Evolutionary conservation across 2,888 invertebrate genomes (phyloP).

Genomic region (Glaucopsyche alexis): DNA sequence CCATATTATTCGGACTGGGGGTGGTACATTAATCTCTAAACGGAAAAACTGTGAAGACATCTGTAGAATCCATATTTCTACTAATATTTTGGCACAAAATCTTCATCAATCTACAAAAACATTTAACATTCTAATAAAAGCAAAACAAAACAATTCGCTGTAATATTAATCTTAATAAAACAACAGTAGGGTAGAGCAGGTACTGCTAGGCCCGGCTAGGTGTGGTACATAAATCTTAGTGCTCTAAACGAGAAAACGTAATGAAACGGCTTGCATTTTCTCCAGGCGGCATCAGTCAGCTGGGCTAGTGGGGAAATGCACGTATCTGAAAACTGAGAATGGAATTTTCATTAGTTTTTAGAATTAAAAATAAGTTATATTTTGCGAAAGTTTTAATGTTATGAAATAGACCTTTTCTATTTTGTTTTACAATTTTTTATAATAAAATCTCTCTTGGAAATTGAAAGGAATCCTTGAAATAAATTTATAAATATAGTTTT

Average conservation of each 20-base stretch:
- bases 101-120: too few relatives aligned
- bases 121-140: neutral
- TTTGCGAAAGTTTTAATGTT: too few relatives aligned
- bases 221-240: conserved; percentile 59
- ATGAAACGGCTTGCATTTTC: conserved; percentile 77
- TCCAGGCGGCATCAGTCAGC: conserved; percentile 67
- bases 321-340: conserved; percentile 43
- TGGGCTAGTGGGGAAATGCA: conserved; percentile 38
- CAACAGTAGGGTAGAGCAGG: conserved; percentile 38
- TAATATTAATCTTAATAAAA: conserved; percentile 4
- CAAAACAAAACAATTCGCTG: neutral
- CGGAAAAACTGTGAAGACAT: conserved; percentile 31
- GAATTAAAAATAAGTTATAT: too few relatives aligned
- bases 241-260: conserved; percentile 68
- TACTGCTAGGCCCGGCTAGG: conserved; percentile 40
- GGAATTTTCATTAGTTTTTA: neutral
- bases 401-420: too few relatives aligned
- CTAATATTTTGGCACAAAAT: too few relatives aligned
- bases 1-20: conserved; percentile 33
- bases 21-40: conserved; percentile 60
- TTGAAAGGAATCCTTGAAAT: too few relatives aligned
- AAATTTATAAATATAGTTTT: too few relatives aligned
- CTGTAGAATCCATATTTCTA: neutral
- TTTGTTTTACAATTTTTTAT: too few relatives aligned
- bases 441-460: too few relatives aligned